Evolutionary conservation across 2,797 vertebrate genomes (phyloP), one percentile per base, ranked within the genome.

Genomic region (Botia almorhae): DNA sequence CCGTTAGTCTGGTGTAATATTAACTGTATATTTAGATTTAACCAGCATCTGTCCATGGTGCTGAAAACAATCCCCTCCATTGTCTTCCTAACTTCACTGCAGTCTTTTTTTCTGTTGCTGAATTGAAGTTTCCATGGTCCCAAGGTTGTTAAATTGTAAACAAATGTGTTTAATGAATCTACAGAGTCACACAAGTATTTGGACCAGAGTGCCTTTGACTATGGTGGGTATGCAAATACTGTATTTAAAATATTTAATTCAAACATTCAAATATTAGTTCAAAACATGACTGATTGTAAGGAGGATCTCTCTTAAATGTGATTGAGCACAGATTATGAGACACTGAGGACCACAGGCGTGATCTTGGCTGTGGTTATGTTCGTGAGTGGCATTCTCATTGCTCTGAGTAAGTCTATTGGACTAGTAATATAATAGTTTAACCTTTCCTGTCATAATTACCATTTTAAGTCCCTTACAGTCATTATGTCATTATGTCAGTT

Each of bases 361-460:
- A 87, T 93, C 86, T 90, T 95, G 1, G 94, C 90, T 50, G 82
- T 91, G 43, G 5, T 94, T 74, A 93, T 95, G 94, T 95, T 92
- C 85, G 88, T 95, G 51, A 75, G 86, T 23, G 94, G 94, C 82
- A 95, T 95, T 88, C 88, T 95, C 80, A 95, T 95, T 85, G 94
- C 94, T 71, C 81, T 95, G 85, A 94, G 94, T 95, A 91, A 93
- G 94, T 95, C 68, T 7, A 53, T 39, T n/a, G 60, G 8, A 67
- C 10, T 12, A 60, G 7, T 5, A 58, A 10, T 11, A 46, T 10
- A 11, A 21, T 8, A 10, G n/a, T 58, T 21, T 11, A 10, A 58
- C 19, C 36, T 56, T 56, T 50, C 14, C 36, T 39, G 36, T 39
- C 8, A 43, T 43, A 43, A 43, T 33, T 33, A 5, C 33, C 8